Evolutionary conservation across 2,888 invertebrate genomes (phyloP).

Genomic region (Epiblema foenella): DNA sequence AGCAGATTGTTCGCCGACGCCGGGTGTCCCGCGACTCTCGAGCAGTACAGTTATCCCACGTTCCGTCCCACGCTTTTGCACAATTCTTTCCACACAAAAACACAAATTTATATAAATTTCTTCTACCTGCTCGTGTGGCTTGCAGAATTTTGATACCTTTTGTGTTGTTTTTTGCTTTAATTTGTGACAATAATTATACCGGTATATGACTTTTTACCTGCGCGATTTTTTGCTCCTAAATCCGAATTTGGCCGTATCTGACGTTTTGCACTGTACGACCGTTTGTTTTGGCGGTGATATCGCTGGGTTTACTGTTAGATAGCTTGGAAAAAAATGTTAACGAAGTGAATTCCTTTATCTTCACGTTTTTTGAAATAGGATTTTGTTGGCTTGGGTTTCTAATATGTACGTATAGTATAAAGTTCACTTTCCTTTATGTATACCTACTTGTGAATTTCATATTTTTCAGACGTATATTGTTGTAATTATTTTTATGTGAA

Average conservation of each 20-base stretch:
- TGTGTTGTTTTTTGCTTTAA: constrained; percentile 83
- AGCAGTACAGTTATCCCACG: constrained; percentile 73
- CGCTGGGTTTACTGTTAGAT: constrained; percentile 70
- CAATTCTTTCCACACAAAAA: constrained; percentile 70
- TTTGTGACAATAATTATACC: constrained; percentile 84
- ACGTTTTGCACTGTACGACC: constrained; percentile 73
- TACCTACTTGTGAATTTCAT: no score
- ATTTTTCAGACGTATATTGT: no score
- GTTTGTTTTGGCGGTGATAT: constrained; percentile 74
- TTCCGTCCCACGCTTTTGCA: constrained; percentile 83
- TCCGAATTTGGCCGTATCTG: constrained; percentile 66
- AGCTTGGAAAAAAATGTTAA: constrained; percentile 57
- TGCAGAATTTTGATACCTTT: constrained; percentile 85
- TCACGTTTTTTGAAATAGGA: constrained; percentile 45
- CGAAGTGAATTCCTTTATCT: constrained; percentile 51
- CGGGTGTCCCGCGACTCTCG: constrained; percentile 56
- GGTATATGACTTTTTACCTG: constrained; percentile 85
- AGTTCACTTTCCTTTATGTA: neutral
- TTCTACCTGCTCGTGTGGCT: constrained; percentile 85
- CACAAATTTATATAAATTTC: constrained; percentile 68
- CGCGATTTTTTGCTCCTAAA: constrained; percentile 65
- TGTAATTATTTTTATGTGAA: no score
- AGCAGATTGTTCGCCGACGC: constrained; percentile 52
- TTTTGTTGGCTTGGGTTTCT: constrained; percentile 16
- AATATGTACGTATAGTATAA: neutral